These are phyloP conservation scores for Xenopus laevis DNA, from an alignment of 2,113 vertebrate genomes.

Conservation along the genomic window DNA sequence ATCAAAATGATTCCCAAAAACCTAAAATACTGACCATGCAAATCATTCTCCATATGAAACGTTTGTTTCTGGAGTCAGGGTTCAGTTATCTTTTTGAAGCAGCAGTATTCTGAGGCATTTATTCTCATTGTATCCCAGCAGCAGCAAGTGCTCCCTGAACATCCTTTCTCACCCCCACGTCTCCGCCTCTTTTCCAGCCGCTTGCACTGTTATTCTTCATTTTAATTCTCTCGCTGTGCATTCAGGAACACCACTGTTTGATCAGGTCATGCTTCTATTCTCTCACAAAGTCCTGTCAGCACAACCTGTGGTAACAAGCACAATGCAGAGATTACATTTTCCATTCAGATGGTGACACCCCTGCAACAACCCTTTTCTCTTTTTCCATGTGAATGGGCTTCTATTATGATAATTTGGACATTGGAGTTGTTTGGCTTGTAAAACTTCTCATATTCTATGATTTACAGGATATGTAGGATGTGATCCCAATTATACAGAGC, in stretches of 20 bases:
- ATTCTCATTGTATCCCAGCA: constrained; percentile 56
- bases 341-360: constrained; percentile 19
- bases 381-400: background rate
- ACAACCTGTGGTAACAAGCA: constrained; percentile 3
- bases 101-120: constrained; percentile 9
- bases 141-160: constrained; percentile 43
- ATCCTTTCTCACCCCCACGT: constrained; percentile 17
- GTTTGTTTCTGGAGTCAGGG: constrained; percentile 63
- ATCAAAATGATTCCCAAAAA: no score
- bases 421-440: background rate
- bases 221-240: constrained; percentile 39
- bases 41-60: constrained; percentile 47
- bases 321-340: constrained; percentile 17
- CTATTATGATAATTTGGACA: background rate
- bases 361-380: background rate
- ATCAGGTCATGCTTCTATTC: constrained; percentile 48
- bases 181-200: constrained; percentile 33
- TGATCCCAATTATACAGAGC: background rate
- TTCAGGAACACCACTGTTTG: constrained; percentile 50
- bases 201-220: constrained; percentile 48
- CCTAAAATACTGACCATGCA: constrained; percentile 46
- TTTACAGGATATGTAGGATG: background rate
- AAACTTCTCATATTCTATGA: background rate
- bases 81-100: constrained; percentile 67
- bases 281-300: constrained; percentile 30